Evolutionary conservation across 2,888 invertebrate genomes (phyloP).

Genomic region (Metopia argyrocephala): DNA sequence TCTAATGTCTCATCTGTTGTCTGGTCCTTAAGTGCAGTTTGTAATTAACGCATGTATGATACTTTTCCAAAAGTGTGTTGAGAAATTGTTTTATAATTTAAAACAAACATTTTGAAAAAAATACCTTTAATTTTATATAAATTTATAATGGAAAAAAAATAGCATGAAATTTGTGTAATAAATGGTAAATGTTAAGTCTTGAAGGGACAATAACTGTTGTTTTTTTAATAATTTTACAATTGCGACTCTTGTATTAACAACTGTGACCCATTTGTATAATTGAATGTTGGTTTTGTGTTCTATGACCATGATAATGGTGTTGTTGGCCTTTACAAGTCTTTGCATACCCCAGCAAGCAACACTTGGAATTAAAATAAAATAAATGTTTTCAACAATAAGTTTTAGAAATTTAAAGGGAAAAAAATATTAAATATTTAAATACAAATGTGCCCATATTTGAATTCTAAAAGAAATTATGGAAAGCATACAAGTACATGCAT

Average conservation of each 20-base stretch:
- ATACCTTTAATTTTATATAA: too few relatives aligned
- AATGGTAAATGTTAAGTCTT: too few relatives aligned
- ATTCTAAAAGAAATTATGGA: slow-evolving; percentile 36
- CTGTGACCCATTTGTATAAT: slow-evolving; percentile 38
- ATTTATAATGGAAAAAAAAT: too few relatives aligned
- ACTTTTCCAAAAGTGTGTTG: not conserved
- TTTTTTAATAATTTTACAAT: not conserved
- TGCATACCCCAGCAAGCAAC: not conserved
- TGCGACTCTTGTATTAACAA: slow-evolving; percentile 16
- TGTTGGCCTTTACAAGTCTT: not conserved
- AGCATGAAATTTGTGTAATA: too few relatives aligned
- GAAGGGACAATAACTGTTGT: slow-evolving; percentile 5
- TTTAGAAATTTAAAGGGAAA: too few relatives aligned
- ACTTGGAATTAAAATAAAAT: not conserved
- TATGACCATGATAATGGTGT: not conserved
- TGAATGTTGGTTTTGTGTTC: slow-evolving; percentile 8
- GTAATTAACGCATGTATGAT: slow-evolving; percentile 48
- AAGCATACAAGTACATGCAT: slow-evolving; percentile 26
- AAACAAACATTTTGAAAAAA: too few relatives aligned
- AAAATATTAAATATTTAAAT: slow-evolving; percentile 37
- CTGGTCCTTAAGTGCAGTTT: slow-evolving; percentile 52
- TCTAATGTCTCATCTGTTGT: slow-evolving; percentile 42
- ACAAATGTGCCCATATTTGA: slow-evolving; percentile 41
- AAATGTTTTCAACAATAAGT: slow-evolving; percentile 63
- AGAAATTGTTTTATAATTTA: too few relatives aligned